Conservation (phyloP, 2,113 vertebrate species). For the Scartelaos histophorus region DNA sequence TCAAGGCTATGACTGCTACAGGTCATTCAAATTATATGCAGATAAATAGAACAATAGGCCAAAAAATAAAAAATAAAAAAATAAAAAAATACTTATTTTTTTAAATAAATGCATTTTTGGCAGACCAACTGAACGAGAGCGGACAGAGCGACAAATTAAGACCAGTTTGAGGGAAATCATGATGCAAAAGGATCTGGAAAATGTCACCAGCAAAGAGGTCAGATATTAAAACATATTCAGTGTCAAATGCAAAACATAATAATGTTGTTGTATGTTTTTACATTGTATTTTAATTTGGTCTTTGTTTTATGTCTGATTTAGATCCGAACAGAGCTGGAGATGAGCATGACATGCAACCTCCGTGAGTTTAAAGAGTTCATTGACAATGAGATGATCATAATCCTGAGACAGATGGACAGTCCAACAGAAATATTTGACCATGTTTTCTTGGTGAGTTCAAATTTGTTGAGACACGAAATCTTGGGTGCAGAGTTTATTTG, state of each 20-base stretch:
- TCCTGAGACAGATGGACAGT: constrained; percentile 98
- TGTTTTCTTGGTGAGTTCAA: constrained; percentile 88
- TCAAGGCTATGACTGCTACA: too few relatives aligned
- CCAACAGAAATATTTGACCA: constrained; percentile 97
- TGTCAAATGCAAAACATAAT: background rate
- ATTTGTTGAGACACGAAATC: constrained; percentile 25
- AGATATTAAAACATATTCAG: background rate
- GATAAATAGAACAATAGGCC: too few relatives aligned
- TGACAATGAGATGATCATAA: constrained; percentile 98
- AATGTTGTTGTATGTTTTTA: background rate
- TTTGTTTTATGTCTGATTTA: constrained; percentile 52
- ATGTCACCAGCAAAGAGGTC: constrained; percentile 98
- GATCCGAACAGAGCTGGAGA: constrained; percentile 97
- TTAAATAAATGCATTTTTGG: constrained; percentile 41
- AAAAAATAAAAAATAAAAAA: too few relatives aligned
- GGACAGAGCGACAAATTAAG: constrained; percentile 93
- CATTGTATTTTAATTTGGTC: background rate
- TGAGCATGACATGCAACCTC: constrained; percentile 98
- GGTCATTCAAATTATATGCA: too few relatives aligned
- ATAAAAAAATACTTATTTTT: too few relatives aligned
- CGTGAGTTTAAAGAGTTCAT: constrained; percentile 97
- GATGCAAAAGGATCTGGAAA: constrained; percentile 98
- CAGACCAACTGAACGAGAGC: constrained; percentile 94
- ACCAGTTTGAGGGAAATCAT: constrained; percentile 93
- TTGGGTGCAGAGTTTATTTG: constrained; percentile 32